These are phyloP conservation scores for Drosophila subquinaria DNA, from an alignment of 2,888 invertebrate genomes.

Conservation along the genomic window DNA sequence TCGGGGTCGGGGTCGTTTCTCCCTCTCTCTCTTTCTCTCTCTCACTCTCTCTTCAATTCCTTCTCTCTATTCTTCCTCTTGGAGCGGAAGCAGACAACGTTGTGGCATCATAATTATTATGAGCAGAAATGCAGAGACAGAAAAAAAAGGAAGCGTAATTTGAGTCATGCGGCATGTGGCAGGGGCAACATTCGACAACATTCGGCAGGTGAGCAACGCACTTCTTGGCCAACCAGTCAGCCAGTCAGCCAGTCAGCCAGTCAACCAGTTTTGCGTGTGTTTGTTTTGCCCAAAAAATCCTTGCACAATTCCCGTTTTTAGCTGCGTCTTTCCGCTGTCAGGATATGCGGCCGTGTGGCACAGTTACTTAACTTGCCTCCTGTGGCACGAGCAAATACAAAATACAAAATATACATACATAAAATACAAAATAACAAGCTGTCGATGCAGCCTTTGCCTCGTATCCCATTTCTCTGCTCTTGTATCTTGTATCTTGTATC, in stretches of 20 bases:
- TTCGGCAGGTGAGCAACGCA: constrained; percentile 61
- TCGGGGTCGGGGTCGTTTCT: constrained; percentile 28
- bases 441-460: constrained; percentile 18
- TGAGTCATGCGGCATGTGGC: constrained; percentile 78
- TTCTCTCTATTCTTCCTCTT: constrained; percentile 7
- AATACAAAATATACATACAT: background rate
- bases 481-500: constrained; percentile 27
- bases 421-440: constrained; percentile 22
- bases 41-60: background rate
- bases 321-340: constrained; percentile 46
- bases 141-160: constrained; percentile 63
- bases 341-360: constrained; percentile 62
- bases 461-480: constrained; percentile 46
- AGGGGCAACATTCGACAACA: constrained; percentile 48
- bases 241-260: constrained; percentile 12
- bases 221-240: constrained; percentile 22
- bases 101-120: constrained; percentile 68
- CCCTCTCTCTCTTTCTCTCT: background rate
- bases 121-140: constrained; percentile 21
- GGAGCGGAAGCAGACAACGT: constrained; percentile 61
- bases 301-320: constrained; percentile 66
- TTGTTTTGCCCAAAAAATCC: constrained; percentile 50
- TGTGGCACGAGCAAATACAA: constrained; percentile 66
- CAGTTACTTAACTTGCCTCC: constrained; percentile 45
- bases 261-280: constrained; percentile 39